These are phyloP conservation scores for Pholis gunnellus DNA, from an alignment of 2,113 vertebrate genomes.

Conservation along the genomic window DNA sequence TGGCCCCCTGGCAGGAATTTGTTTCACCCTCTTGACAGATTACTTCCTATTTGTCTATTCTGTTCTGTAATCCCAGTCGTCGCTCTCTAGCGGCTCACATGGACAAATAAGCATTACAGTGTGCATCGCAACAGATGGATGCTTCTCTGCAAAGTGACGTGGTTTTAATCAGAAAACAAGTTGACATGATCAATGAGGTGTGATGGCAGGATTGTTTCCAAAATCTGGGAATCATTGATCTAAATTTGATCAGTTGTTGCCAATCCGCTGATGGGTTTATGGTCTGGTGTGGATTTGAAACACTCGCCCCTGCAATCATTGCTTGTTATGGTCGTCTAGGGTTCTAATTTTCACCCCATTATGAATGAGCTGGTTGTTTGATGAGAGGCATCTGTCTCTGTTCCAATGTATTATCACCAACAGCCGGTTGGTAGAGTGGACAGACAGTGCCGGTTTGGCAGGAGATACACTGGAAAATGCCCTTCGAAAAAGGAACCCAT, in stretches of 20 bases:
- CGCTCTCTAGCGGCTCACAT: slow-evolving; percentile 19
- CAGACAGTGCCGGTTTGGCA: slow-evolving; percentile 51
- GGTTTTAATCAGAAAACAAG: slow-evolving; percentile 51
- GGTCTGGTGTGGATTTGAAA: slow-evolving; percentile 23
- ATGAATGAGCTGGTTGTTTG: slow-evolving; percentile 47
- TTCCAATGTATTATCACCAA: slow-evolving; percentile 60
- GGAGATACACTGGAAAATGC: slow-evolving; percentile 27
- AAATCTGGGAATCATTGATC: slow-evolving; percentile 38
- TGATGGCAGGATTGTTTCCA: slow-evolving; percentile 20
- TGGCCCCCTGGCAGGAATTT: slow-evolving; percentile 41
- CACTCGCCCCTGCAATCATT: slow-evolving; percentile 19
- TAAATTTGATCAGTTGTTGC: slow-evolving; percentile 34
- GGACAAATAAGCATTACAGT: slow-evolving; percentile 46
- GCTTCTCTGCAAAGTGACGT: slow-evolving; percentile 20
- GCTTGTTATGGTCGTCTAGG: slow-evolving; percentile 39
- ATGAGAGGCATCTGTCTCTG: slow-evolving; percentile 68
- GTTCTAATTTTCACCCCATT: slow-evolving; percentile 59
- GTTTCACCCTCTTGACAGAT: slow-evolving; percentile 39
- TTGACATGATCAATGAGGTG: slow-evolving; percentile 32
- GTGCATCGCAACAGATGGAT: slow-evolving; percentile 61
- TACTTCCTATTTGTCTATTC: slow-evolving; percentile 56
- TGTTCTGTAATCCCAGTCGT: slow-evolving; percentile 44
- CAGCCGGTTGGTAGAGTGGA: slow-evolving; percentile 62
- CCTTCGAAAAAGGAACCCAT: slow-evolving; percentile 23
- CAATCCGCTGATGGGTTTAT: not conserved